A percentile compares a stretch with the other conserved stretches of the same genome.
Evolutionary conservation across 2,113 vertebrate species (phyloP).

Genomic region (Eidolon helvum): DNA sequence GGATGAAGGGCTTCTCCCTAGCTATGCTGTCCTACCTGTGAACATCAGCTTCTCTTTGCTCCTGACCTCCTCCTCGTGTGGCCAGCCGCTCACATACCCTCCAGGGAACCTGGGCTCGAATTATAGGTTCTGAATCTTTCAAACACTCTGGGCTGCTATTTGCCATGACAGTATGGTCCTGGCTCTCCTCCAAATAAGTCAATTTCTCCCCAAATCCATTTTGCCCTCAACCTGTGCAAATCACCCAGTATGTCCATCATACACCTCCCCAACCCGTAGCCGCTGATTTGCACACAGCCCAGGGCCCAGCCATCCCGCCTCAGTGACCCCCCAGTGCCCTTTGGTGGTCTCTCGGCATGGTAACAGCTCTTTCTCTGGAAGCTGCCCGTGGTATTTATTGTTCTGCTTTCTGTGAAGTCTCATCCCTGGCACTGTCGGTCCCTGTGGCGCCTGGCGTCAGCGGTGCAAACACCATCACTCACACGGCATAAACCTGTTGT

Average conservation of each 20-base stretch:
- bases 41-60: background rate
- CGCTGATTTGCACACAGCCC: background rate
- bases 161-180: fast-evolving
- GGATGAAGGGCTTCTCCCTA: too few relatives aligned
- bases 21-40: background rate
- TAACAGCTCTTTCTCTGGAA: background rate
- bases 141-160: background rate
- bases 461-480: background rate
- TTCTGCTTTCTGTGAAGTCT: background rate
- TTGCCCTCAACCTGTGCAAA: background rate
- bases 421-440: background rate
- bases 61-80: fast-evolving
- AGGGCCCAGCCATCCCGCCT: fast-evolving
- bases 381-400: background rate
- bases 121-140: background rate
- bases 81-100: background rate
- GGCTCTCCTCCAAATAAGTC: background rate
- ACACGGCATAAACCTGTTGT: constrained; percentile 11
- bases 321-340: background rate
- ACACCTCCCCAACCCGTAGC: background rate
- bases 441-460: background rate
- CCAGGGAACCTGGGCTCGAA: background rate
- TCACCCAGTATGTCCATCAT: fast-evolving
- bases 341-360: background rate
- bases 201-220: background rate